A percentile compares a stretch with the other conserved stretches of the same genome.
Conservation (phyloP, 2,797 vertebrate genomes). For the Crocidura indochinensis region DNA sequence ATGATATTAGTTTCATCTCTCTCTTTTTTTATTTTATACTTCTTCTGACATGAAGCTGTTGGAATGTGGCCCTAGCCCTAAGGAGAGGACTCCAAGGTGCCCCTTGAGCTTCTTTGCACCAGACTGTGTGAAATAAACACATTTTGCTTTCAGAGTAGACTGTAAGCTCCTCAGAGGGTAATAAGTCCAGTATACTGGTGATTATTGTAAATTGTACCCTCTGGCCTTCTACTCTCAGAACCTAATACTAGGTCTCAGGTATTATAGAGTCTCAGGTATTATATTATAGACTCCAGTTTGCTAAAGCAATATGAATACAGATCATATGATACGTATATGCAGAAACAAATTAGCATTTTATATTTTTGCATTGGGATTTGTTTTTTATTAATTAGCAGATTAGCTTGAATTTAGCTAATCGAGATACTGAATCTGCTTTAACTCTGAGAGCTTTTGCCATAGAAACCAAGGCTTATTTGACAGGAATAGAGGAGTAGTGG, state of each 20-base stretch:
- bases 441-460: not conserved
- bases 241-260: conserved; percentile 10
- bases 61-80: not conserved
- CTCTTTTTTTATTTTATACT: conserved; percentile 62
- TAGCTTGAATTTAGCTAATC: not conserved
- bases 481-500: not conserved
- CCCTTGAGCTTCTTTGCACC: not conserved
- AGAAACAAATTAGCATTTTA: conserved; percentile 70
- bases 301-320: not conserved
- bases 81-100: fast-evolving
- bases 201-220: not conserved
- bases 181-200: no score
- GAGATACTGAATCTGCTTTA: conserved; percentile 40
- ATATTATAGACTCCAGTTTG: not conserved
- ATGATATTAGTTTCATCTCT: not conserved
- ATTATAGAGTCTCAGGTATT: conserved; percentile 7
- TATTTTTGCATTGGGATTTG: conserved; percentile 54
- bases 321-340: not conserved
- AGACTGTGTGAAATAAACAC: not conserved
- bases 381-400: conserved; percentile 81
- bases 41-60: not conserved
- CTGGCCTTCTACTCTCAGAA: not conserved
- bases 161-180: not conserved
- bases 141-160: not conserved
- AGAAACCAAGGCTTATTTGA: not conserved